Base-by-base conservation (phyloP, 1,140 invertebrate genomes). In the Drosophila neocordata region DNA sequence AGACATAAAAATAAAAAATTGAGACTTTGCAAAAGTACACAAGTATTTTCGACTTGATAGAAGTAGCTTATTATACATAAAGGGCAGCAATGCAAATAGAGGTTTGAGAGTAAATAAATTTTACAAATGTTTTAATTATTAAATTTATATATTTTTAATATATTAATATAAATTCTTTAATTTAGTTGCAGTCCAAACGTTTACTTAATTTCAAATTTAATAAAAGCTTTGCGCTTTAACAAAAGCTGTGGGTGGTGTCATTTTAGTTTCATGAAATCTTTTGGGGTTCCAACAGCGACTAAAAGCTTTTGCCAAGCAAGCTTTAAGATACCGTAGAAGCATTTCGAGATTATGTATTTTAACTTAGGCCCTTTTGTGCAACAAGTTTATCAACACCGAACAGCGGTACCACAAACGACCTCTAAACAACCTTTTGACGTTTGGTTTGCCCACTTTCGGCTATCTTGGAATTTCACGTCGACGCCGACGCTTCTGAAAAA, bases 341-440 rank as follows among this genome's bases (percentile, higher is more conserved):
- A 5, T 35, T 85, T 69, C 68, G 70, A 66, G 44, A 69, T 80
- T 81, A n/a, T 48, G 1, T 48, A 8, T 18, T 68, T 62, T 5
- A 31, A 53, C 64, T 73, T 85, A 79, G 82, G 51, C 58, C 69
- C 74, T 75, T 57, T 56, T 12, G 35, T 34, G 37, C 73, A 65
- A 38, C 64, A 58, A 63, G 59, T 69, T 88, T 77, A 62, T 68
- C 82, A 87, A 88, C 82, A 87, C 82, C 65, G 82, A 48, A 20
- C 15, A 48, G 6, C 41, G 41, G 41, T 8, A 55, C 68, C 70
- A 71, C 62, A 60, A 27, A 88, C 83, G 83, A 88, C 83, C 83
- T 88, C 83, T 65, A 88, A 88, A 88, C 83, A 88, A 88, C 83
- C 83, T 88, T 88, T 83, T 88, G 83, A 72, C 72, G 83, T 79